Evolutionary conservation across 2,113 vertebrate species (phyloP).

Genomic region (Carassius gibelio): DNA sequence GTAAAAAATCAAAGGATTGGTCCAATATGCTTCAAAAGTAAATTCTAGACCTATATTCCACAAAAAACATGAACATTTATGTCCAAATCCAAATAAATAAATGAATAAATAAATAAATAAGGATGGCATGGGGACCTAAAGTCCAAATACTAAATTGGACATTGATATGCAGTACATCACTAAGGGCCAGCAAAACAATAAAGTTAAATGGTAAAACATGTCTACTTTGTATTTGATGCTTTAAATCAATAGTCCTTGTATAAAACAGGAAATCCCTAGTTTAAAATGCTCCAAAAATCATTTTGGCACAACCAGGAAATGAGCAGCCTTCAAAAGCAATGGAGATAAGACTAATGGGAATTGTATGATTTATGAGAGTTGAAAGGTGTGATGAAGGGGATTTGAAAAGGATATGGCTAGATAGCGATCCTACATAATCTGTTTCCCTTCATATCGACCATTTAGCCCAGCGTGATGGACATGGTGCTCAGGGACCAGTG

Average conservation of each 20-base stretch:
- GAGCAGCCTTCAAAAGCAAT: slow-evolving; percentile 37
- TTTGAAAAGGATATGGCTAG: slow-evolving; percentile 77
- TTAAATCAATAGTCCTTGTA: slow-evolving; percentile 16
- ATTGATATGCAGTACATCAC: not conserved
- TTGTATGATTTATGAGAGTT: slow-evolving; percentile 68
- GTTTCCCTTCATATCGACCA: slow-evolving; percentile 75
- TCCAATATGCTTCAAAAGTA: no score
- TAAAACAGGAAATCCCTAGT: slow-evolving; percentile 17
- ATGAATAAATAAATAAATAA: slow-evolving; percentile 7
- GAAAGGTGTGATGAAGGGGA: slow-evolving; percentile 78
- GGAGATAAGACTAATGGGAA: slow-evolving; percentile 69
- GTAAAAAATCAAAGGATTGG: slow-evolving; percentile 47
- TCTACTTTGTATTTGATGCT: not conserved
- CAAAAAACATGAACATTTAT: slow-evolving; percentile 26
- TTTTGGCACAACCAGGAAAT: slow-evolving; percentile 27
- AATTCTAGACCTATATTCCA: not conserved
- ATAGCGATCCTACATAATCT: slow-evolving; percentile 77
- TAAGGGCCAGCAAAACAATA: not conserved
- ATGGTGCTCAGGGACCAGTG: slow-evolving; percentile 42
- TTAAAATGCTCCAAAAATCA: slow-evolving; percentile 11
- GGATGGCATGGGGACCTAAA: slow-evolving; percentile 16
- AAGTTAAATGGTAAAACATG: not conserved
- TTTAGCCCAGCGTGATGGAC: slow-evolving; percentile 75
- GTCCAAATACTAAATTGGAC: slow-evolving; percentile 18
- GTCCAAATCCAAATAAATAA: not conserved